phyloP scores from a whole-genome alignment of 2,888 invertebrate species.

The Leptinotarsa rubiginosa region DNA sequence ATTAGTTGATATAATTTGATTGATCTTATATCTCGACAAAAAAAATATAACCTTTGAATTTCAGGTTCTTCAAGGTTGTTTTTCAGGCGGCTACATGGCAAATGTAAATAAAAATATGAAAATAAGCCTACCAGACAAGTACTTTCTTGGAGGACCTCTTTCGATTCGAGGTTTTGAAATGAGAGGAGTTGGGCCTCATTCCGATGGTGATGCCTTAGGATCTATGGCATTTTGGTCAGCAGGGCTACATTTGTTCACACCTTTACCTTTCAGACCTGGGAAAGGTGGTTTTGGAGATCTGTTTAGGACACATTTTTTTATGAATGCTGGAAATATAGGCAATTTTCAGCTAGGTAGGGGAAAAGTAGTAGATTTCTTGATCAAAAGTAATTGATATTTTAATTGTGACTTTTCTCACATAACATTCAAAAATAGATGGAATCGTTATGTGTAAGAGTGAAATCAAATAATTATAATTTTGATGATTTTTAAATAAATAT shows the following conservation, averaged over 20 bases:
- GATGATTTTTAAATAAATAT: too few species aligned
- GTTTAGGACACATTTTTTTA: conserved; percentile 89
- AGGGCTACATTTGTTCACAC: conserved; percentile 89
- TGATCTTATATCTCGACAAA: too few species aligned
- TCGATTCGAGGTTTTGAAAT: conserved; percentile 88
- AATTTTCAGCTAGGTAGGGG: conserved; percentile 36
- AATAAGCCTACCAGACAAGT: conserved; percentile 77
- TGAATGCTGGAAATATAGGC: conserved; percentile 85
- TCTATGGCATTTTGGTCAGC: conserved; percentile 87
- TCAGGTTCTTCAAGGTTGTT: conserved; percentile 78
- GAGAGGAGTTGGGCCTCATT: conserved; percentile 88
- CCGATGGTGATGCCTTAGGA: conserved; percentile 81
- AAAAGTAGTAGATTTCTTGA: not conserved
- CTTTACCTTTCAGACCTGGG: conserved; percentile 87
- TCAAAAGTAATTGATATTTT: not conserved
- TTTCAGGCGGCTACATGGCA: conserved; percentile 78
- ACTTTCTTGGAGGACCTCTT: conserved; percentile 91
- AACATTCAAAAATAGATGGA: too few species aligned
- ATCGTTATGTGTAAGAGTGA: too few species aligned
- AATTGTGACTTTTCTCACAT: not conserved
- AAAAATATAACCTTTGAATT: not conserved
- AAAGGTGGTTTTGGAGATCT: conserved; percentile 84
- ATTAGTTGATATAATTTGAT: too few species aligned
- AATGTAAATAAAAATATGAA: conserved; percentile 72
- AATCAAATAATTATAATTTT: too few species aligned